Conservation (phyloP, 2,888 invertebrate genomes). For the Eretmocerus hayati region DNA sequence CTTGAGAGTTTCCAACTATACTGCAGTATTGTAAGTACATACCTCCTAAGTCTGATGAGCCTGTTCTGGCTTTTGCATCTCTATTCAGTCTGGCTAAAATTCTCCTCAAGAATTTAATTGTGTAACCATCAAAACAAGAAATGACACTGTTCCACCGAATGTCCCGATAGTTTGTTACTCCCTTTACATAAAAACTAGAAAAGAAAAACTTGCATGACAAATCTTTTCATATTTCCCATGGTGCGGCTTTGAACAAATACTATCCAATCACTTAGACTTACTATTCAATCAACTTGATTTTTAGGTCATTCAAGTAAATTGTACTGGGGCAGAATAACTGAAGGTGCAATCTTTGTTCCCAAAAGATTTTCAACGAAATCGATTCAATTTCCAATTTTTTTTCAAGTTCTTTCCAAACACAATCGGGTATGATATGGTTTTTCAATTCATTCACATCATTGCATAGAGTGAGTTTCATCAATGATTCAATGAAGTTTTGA, state of each 20-base stretch:
- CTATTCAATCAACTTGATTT: slow-evolving; percentile 38
- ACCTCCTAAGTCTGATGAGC: slow-evolving; percentile 16
- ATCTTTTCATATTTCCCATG: no score
- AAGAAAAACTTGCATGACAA: neutral
- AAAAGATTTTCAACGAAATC: slow-evolving; percentile 28
- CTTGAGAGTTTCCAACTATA: no score
- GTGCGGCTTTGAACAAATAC: neutral
- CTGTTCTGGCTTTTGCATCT: neutral
- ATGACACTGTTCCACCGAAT: slow-evolving; percentile 28
- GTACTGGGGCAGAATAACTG: slow-evolving; percentile 34
- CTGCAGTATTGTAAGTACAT: neutral
- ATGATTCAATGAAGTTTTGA: slow-evolving; percentile 27
- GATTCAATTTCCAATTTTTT: slow-evolving; percentile 26
- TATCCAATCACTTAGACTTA: slow-evolving; percentile 23
- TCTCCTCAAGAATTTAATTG: slow-evolving; percentile 27
- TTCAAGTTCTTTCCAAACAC: slow-evolving; percentile 35
- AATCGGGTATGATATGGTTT: slow-evolving; percentile 26
- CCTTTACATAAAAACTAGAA: slow-evolving; percentile 30
- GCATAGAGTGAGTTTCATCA: slow-evolving; percentile 31
- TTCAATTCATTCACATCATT: slow-evolving; percentile 24
- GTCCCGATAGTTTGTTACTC: slow-evolving; percentile 25
- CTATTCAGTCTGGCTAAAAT: slow-evolving; percentile 25
- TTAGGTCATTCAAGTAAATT: slow-evolving; percentile 34
- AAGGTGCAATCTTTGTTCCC: slow-evolving; percentile 34
- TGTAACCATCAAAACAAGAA: slow-evolving; percentile 33